These are phyloP conservation scores for Aphidius gifuensis DNA, from an alignment of 1,140 invertebrate species.

Conservation along the genomic window DNA sequence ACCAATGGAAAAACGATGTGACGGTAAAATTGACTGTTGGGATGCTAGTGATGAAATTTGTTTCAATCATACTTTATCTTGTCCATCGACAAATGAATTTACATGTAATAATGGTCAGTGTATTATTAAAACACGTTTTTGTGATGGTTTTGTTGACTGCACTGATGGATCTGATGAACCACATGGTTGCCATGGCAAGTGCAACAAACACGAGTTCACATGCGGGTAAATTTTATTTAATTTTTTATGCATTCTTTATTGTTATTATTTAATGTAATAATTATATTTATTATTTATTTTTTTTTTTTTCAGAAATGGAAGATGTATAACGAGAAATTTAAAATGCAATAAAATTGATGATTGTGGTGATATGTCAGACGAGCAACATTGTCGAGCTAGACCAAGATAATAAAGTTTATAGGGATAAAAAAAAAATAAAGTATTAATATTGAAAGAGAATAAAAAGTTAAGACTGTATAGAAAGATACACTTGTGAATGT, in stretches of 20 bases:
- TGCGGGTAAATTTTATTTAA: constrained; percentile 51
- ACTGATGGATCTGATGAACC: constrained; percentile 68
- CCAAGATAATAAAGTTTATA: constrained; percentile 18
- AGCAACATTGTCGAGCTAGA: constrained; percentile 59
- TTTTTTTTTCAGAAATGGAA: constrained; percentile 53
- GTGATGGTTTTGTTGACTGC: constrained; percentile 65
- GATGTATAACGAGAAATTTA: constrained; percentile 57
- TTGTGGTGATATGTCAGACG: constrained; percentile 69
- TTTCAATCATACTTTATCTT: constrained; percentile 43
- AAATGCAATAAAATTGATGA: constrained; percentile 69
- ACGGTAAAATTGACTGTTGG: constrained; percentile 76
- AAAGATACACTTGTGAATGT: too few relatives aligned
- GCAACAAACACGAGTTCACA: constrained; percentile 57
- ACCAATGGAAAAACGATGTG: constrained; percentile 64
- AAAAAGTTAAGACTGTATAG: constrained; percentile 15
- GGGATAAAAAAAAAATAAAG: constrained; percentile 10
- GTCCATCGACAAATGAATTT: constrained; percentile 53
- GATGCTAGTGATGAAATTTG: constrained; percentile 72
- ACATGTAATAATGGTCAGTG: constrained; percentile 64
- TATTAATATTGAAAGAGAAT: constrained; percentile 26
- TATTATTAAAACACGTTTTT: constrained; percentile 60
- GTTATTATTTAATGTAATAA: neutral
- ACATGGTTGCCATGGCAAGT: constrained; percentile 58
- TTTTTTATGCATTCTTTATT: neutral
- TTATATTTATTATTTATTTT: neutral